phyloP scores from a whole-genome alignment of 2,888 invertebrate genomes.

The Chrysolina haemoptera region DNA sequence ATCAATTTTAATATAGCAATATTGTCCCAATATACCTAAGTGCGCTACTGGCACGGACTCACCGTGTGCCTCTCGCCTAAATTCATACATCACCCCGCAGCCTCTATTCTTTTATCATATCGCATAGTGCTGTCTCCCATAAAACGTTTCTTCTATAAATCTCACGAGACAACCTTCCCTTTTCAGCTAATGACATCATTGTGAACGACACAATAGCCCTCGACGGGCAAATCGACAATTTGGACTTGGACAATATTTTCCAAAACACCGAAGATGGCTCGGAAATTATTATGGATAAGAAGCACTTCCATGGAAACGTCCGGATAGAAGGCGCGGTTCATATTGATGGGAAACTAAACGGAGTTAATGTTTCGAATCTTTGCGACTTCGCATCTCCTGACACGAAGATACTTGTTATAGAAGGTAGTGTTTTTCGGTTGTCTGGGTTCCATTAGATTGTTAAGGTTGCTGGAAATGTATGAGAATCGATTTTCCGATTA shows the following conservation, averaged over 20 bases:
- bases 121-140: constrained; percentile 13
- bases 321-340: constrained; percentile 62
- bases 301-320: constrained; percentile 63
- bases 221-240: constrained; percentile 64
- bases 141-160: constrained; percentile 27
- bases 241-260: constrained; percentile 70
- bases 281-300: constrained; percentile 57
- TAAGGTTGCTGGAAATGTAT: too few species aligned
- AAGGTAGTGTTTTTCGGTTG: constrained; percentile 59
- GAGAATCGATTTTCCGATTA: too few species aligned
- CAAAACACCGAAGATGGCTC: constrained; percentile 49
- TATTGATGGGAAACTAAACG: constrained; percentile 48
- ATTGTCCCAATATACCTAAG: too few species aligned
- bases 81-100: constrained; percentile 1
- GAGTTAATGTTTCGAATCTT: constrained; percentile 63
- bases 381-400: constrained; percentile 59
- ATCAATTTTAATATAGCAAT: too few species aligned
- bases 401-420: constrained; percentile 60
- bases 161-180: constrained; percentile 22
- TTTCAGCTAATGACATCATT: constrained; percentile 56
- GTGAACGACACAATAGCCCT: constrained; percentile 55
- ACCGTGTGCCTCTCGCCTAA: neutral
- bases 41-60: neutral
- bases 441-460: constrained; percentile 12
- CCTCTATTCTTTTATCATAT: constrained; percentile 15